phyloP scores from a whole-genome alignment of 2,113 vertebrate species.

The Dicentrarchus labrax region DNA sequence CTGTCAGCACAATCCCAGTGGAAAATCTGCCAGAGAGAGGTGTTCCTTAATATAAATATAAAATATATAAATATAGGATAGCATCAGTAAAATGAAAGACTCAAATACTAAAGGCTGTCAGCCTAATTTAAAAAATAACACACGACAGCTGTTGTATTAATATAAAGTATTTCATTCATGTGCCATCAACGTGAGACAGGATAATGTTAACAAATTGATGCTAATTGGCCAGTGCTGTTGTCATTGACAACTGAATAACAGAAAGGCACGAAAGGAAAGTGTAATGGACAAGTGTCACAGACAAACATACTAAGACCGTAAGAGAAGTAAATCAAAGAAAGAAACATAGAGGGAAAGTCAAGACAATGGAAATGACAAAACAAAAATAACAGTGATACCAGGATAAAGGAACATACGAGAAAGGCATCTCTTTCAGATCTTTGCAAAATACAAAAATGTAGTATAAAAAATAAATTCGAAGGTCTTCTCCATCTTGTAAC shows the following conservation, averaged over 20 bases:
- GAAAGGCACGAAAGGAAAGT: neutral
- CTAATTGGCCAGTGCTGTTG: no score
- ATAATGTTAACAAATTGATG: neutral
- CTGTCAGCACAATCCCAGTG: conserved; percentile 8
- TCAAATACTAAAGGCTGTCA: neutral
- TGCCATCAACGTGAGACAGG: neutral
- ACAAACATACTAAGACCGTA: neutral
- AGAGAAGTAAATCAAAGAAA: neutral
- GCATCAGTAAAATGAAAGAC: neutral
- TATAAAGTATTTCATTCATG: neutral
- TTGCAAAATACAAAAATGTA: neutral
- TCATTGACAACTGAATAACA: neutral
- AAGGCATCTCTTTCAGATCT: neutral
- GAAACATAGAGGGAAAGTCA: neutral
- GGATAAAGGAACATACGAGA: neutral
- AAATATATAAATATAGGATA: neutral
- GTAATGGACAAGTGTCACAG: neutral
- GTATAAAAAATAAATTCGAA: neutral
- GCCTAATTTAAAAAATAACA: neutral
- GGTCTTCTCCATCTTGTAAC: no score
- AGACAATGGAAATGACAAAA: neutral
- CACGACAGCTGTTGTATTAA: neutral
- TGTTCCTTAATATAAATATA: neutral
- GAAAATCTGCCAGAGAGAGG: neutral
- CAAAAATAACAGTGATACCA: neutral